A percentile compares a stretch with the other conserved stretches of the same genome.
phyloP scores from a whole-genome alignment of 2,888 invertebrate genomes.

The Ephialtes manifestator region DNA sequence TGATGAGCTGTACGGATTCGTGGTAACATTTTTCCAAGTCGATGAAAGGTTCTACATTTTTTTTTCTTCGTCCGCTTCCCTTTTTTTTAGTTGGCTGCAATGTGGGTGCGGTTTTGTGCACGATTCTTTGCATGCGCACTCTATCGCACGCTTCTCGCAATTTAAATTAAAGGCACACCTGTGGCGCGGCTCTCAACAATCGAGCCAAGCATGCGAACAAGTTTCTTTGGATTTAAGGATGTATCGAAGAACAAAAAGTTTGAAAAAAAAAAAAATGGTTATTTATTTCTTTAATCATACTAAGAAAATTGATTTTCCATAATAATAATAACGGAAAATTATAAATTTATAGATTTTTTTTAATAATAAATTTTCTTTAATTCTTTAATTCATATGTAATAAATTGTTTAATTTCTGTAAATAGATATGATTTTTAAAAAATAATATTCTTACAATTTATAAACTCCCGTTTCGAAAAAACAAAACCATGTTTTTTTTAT shows the following conservation, averaged over 20 bases:
- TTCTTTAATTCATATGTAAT: no score
- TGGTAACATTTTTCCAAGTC: conserved; percentile 23
- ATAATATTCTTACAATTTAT: no score
- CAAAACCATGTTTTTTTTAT: no score
- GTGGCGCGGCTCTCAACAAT: conserved; percentile 21
- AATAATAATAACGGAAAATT: no score
- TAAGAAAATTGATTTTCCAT: no score
- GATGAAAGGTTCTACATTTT: conserved; percentile 28
- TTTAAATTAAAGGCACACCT: conserved; percentile 26
- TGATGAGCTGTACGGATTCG: conserved; percentile 54
- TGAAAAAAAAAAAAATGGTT: no score
- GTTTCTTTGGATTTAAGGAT: background rate
- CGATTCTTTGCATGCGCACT: background rate
- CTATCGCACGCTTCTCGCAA: conserved; percentile 4
- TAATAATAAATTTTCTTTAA: no score
- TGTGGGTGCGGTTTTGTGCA: conserved; percentile 48
- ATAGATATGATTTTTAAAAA: no score
- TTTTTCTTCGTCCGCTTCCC: conserved; percentile 15
- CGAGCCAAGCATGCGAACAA: background rate
- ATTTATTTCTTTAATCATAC: no score
- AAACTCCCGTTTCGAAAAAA: no score
- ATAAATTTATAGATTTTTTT: no score
- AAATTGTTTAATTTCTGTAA: no score
- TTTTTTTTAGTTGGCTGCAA: conserved; percentile 38
- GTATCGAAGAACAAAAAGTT: background rate